Base-by-base conservation (phyloP, 2,888 invertebrate species). In the Macrosiphum euphorbiae region DNA sequence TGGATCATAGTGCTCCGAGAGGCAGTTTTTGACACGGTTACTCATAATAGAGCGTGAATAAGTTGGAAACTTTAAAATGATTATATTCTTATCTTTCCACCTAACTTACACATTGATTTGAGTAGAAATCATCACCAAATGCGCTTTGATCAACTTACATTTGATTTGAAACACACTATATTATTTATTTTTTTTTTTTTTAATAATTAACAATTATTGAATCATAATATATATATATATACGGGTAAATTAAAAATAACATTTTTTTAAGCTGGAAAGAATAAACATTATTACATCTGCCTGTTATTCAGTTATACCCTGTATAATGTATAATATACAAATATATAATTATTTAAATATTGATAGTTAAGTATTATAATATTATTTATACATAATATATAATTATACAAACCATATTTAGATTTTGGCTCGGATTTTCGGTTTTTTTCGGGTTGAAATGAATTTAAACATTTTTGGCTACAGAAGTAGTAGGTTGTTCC, bases 401-500 rank as follows among this genome's bases (percentile, higher is more conserved):
- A 35, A 78, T 20, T 35, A 78, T 78, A 86, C 86, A n/a, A 67
- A 94, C 94, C 89, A 67, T 86, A 52, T 90, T 90, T 93, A 28
- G 85, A 90, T 84, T 89, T 94, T 24, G 50, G 52, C 87, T 88
- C 89, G n/a, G 44, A 35, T 58, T 90, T 94, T 67, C 67, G 86
- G 8, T 90, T 94, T 86, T 94, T 90, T 3, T 4, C 50, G 5
- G 52, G 52, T 61, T 94, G 90, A 86, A 90, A 94, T 90, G 20
- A 90, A 85, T 94, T 85, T 41, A 90, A 90, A 90, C 90, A 94
- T 11, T 90, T 94, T 61, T 90, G 93, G 52, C 86, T 90, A 41
- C 90, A 94, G n/a, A 94, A 90, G 41, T 90, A 50, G 86, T 90
- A 94, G 0, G 44, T 84, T 20, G 44, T 47, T 85, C 44, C 58